These are phyloP conservation scores for Oxycera nigricornis DNA, from an alignment of 2,888 invertebrate species.

Conservation along the genomic window DNA sequence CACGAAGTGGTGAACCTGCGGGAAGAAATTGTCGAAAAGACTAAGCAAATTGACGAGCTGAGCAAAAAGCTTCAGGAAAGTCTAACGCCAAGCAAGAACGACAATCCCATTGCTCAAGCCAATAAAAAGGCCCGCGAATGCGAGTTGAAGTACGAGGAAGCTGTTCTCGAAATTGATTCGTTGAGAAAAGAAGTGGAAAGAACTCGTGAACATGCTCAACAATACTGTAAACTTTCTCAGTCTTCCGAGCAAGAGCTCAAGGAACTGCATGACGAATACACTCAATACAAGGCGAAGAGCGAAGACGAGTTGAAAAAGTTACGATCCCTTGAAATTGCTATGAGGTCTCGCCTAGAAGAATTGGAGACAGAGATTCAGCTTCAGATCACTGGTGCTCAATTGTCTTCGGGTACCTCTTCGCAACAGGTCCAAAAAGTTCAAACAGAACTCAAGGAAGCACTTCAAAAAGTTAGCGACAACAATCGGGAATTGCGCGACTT, in stretches of 20 bases:
- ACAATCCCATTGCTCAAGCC: constrained; percentile 68
- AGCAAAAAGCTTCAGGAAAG: constrained; percentile 73
- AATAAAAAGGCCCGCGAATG: constrained; percentile 73
- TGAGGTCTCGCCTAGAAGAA: constrained; percentile 71
- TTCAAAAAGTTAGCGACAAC: constrained; percentile 67
- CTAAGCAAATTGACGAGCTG: constrained; percentile 73
- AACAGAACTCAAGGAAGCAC: constrained; percentile 68
- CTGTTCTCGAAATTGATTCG: constrained; percentile 71
- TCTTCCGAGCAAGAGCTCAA: constrained; percentile 80
- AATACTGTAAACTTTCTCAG: constrained; percentile 85
- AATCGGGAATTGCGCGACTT: constrained; percentile 69
- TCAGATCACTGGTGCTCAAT: constrained; percentile 70
- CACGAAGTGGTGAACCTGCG: constrained; percentile 68
- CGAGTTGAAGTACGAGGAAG: constrained; percentile 70
- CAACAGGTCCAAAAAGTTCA: constrained; percentile 68
- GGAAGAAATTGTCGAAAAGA: constrained; percentile 68
- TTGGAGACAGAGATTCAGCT: constrained; percentile 75
- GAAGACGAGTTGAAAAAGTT: constrained; percentile 67
- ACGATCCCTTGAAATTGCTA: constrained; percentile 59
- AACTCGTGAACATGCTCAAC: constrained; percentile 78
- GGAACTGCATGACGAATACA: constrained; percentile 67
- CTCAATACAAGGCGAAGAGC: constrained; percentile 67
- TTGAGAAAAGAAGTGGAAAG: constrained; percentile 75
- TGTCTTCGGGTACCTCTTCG: constrained; percentile 64
- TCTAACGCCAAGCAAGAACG: constrained; percentile 65